Evolutionary conservation across 2,888 invertebrate species (phyloP).

Genomic region (Synergus umbraculus): DNA sequence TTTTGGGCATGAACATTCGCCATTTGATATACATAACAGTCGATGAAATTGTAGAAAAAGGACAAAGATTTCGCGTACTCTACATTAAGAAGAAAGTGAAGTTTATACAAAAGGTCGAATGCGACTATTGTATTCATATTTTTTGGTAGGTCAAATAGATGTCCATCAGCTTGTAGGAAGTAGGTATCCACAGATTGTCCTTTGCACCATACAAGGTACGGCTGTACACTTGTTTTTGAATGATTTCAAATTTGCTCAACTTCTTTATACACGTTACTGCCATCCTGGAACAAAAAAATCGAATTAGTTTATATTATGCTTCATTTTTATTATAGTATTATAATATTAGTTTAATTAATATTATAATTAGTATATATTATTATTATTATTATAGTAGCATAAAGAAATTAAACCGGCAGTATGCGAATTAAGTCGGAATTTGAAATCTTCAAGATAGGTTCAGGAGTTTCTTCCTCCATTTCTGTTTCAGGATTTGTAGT

Average conservation of each 20-base stretch:
- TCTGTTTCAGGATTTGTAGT: background rate
- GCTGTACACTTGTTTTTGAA: background rate
- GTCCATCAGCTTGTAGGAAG: background rate
- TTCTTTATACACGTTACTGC: background rate
- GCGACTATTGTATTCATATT: background rate
- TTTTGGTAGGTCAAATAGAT: background rate
- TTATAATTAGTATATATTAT: too few relatives aligned
- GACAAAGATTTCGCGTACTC: background rate
- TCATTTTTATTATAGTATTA: background rate
- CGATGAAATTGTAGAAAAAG: conserved; percentile 1
- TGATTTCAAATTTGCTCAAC: background rate
- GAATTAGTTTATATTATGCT: background rate
- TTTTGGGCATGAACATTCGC: background rate
- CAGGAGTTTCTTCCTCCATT: background rate
- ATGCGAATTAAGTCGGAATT: background rate
- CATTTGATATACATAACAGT: background rate
- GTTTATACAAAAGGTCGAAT: background rate
- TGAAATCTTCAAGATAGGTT: background rate
- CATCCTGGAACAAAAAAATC: background rate
- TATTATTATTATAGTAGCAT: too few relatives aligned
- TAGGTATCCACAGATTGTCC: background rate
- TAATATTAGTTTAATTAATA: too few relatives aligned
- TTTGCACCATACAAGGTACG: background rate
- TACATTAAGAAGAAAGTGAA: background rate
- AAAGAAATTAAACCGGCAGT: background rate